Conservation (phyloP, 2,113 vertebrate species). For the Tringa solitaria region DNA sequence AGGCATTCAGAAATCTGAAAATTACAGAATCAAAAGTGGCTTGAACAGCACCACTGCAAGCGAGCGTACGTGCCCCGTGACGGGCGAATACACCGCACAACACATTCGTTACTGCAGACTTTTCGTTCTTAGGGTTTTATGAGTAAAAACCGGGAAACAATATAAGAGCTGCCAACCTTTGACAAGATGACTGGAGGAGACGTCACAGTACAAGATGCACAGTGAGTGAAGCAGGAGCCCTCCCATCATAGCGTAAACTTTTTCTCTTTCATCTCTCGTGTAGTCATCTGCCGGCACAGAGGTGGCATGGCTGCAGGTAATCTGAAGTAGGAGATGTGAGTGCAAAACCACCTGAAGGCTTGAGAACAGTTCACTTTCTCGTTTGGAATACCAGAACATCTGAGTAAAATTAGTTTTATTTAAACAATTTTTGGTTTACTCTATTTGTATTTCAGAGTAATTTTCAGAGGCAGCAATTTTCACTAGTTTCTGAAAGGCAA, state of each 20-base stretch:
- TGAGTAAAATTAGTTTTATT: constrained; percentile 28
- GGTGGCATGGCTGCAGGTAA: background rate
- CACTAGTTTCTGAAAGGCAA: constrained; percentile 44
- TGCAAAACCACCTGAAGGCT: background rate
- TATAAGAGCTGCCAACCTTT: background rate
- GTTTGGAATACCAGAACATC: background rate
- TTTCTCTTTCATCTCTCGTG: background rate
- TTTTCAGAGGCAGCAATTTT: constrained; percentile 53
- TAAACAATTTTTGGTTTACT: constrained; percentile 30
- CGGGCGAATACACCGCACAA: background rate
- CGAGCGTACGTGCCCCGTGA: accelerated
- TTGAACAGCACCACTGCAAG: accelerated
- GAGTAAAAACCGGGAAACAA: background rate
- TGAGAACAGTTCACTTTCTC: background rate
- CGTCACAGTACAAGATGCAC: background rate
- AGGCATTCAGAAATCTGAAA: background rate
- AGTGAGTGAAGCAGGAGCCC: background rate
- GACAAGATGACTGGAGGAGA: background rate
- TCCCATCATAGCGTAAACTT: background rate
- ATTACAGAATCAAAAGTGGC: background rate
- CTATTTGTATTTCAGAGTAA: constrained; percentile 19
- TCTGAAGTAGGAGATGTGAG: background rate
- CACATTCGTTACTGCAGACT: background rate
- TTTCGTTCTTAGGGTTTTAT: background rate
- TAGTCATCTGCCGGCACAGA: background rate